Evolutionary conservation across 1,140 invertebrate species (phyloP).

Genomic region (Leguminivora glycinivorella): DNA sequence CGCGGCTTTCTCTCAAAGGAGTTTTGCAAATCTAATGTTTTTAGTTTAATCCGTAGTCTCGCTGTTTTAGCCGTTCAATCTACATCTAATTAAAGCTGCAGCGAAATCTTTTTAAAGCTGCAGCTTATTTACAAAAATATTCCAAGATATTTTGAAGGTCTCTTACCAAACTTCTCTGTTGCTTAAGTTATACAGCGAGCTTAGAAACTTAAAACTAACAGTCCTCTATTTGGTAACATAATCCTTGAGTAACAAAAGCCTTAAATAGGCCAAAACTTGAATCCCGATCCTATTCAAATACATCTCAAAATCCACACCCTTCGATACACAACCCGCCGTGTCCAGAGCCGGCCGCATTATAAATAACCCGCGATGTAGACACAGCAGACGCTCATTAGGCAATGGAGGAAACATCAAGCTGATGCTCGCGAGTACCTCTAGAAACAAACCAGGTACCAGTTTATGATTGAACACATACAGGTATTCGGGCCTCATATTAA

Average conservation of each 20-base stretch:
- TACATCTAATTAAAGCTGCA: constrained; percentile 1
- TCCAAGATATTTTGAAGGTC: background rate
- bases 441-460: constrained; percentile 74
- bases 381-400: constrained; percentile 44
- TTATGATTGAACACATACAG: constrained; percentile 74
- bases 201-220: background rate
- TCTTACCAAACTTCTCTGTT: background rate
- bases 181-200: background rate
- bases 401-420: constrained; percentile 46
- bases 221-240: background rate
- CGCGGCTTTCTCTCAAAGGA: background rate
- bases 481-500: constrained; percentile 72
- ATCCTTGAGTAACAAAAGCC: background rate
- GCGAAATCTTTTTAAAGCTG: background rate
- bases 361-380: constrained; percentile 19
- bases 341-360: constrained; percentile 12
- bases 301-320: constrained; percentile 9
- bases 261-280: background rate
- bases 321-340: constrained; percentile 16
- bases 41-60: constrained; percentile 2
- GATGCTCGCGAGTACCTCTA: constrained; percentile 47
- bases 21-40: constrained; percentile 13
- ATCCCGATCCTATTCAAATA: constrained; percentile 11
- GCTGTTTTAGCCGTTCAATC: constrained; percentile 1
- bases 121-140: background rate